phyloP scores from a whole-genome alignment of 2,888 invertebrate species.

The Chesias legatella region DNA sequence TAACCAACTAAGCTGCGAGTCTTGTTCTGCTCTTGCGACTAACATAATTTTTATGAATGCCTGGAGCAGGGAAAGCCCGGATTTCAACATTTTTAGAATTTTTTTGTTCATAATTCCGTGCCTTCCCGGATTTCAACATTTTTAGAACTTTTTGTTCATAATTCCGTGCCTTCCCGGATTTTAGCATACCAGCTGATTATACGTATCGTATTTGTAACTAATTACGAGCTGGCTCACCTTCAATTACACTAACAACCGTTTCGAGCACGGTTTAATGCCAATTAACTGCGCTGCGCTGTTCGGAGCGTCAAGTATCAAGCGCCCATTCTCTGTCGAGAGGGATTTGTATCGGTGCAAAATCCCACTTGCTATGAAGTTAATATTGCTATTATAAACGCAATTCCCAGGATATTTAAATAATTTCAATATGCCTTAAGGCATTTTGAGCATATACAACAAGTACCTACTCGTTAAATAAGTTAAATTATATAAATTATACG shows the following conservation, averaged over 20 bases:
- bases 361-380: slow-evolving; percentile 23
- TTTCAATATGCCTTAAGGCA: too few relatives aligned
- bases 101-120: slow-evolving; percentile 16
- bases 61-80: too few relatives aligned
- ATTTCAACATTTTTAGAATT: too few relatives aligned
- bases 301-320: slow-evolving; percentile 51
- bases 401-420: too few relatives aligned
- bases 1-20: too few relatives aligned
- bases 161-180: slow-evolving; percentile 12
- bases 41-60: too few relatives aligned
- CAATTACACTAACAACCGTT: slow-evolving; percentile 52
- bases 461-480: too few relatives aligned
- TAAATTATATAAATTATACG: too few relatives aligned
- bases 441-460: too few relatives aligned
- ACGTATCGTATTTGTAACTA: slow-evolving; percentile 56
- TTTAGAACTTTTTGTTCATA: slow-evolving; percentile 10
- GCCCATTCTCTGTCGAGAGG: slow-evolving; percentile 28
- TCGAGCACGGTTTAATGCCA: slow-evolving; percentile 61
- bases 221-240: slow-evolving; percentile 48
- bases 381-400: too few relatives aligned
- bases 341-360: slow-evolving; percentile 35
- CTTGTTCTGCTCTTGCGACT: too few relatives aligned
- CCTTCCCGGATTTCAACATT: slow-evolving; percentile 1
- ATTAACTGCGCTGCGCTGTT: slow-evolving; percentile 65
- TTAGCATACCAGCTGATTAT: slow-evolving; percentile 12